phyloP scores from a whole-genome alignment of 2,113 vertebrate species.

The Triplophysa dalaica region DNA sequence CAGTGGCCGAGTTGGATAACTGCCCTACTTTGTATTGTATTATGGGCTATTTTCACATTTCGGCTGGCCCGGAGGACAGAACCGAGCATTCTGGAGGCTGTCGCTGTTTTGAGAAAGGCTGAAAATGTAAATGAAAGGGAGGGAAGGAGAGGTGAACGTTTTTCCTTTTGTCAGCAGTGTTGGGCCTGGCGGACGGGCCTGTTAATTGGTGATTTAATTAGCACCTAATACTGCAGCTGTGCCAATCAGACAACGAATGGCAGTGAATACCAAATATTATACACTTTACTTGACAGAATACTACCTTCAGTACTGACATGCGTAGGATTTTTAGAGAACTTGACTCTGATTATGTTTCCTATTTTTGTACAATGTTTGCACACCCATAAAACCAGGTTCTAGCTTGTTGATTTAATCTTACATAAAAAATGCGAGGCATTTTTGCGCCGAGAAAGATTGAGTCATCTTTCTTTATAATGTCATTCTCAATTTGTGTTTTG shows the following conservation, averaged over 20 bases:
- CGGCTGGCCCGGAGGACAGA: conserved; percentile 19
- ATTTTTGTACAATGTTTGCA: conserved; percentile 2
- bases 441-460: not conserved
- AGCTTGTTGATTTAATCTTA: conserved; percentile 29
- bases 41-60: conserved; percentile 25
- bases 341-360: not conserved
- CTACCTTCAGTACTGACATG: not conserved
- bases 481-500: conserved; percentile 40
- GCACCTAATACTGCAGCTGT: conserved; percentile 73
- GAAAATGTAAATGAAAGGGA: conserved; percentile 33
- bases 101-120: conserved; percentile 15
- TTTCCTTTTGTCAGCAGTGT: conserved; percentile 64
- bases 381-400: conserved; percentile 4
- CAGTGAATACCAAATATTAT: conserved; percentile 8
- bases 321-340: not conserved
- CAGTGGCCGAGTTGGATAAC: conserved; percentile 35
- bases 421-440: not conserved
- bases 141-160: conserved; percentile 44
- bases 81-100: conserved; percentile 37
- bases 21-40: conserved; percentile 48
- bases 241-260: conserved; percentile 27
- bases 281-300: conserved; percentile 12
- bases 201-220: conserved; percentile 76
- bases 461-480: conserved; percentile 42
- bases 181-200: conserved; percentile 63